phyloP scores from a whole-genome alignment of 1,140 invertebrate species.

The Drosophila takahashii region DNA sequence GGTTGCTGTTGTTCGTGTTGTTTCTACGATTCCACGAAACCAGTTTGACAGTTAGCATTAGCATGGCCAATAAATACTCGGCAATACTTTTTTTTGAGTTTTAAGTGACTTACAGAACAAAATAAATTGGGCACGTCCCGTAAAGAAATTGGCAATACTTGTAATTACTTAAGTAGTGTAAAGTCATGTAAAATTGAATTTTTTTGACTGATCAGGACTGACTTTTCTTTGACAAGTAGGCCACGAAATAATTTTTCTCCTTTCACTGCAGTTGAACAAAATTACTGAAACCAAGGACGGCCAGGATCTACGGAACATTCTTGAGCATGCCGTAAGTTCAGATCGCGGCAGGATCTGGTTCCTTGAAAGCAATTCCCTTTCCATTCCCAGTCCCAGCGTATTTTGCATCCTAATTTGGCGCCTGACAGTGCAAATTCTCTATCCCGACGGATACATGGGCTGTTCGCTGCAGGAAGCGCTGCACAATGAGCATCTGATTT shows the following conservation, averaged over 20 bases:
- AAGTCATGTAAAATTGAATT: too few species aligned
- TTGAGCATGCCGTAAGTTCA: conserved; percentile 29
- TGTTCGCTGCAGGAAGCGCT: conserved; percentile 34
- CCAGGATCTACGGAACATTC: not conserved
- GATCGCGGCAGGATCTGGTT: not conserved
- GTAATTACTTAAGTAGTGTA: too few species aligned
- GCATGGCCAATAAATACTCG: too few species aligned
- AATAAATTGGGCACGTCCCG: too few species aligned
- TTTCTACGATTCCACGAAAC: too few species aligned
- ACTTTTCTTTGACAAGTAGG: not conserved
- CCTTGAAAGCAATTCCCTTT: not conserved
- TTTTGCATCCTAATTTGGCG: conserved; percentile 46
- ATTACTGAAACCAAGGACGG: not conserved
- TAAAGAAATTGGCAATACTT: too few species aligned
- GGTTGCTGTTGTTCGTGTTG: too few species aligned
- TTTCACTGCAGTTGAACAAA: not conserved
- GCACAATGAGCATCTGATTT: conserved; percentile 25
- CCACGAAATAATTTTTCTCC: not conserved
- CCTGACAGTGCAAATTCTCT: conserved; percentile 31
- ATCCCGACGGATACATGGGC: conserved; percentile 25
- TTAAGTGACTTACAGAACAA: too few species aligned
- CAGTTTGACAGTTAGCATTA: too few species aligned
- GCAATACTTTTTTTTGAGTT: too few species aligned
- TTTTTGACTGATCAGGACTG: too few species aligned
- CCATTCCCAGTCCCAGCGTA: conserved; percentile 21